Base-by-base conservation (phyloP, 2,113 vertebrate genomes). In the Urocolius indicus region DNA sequence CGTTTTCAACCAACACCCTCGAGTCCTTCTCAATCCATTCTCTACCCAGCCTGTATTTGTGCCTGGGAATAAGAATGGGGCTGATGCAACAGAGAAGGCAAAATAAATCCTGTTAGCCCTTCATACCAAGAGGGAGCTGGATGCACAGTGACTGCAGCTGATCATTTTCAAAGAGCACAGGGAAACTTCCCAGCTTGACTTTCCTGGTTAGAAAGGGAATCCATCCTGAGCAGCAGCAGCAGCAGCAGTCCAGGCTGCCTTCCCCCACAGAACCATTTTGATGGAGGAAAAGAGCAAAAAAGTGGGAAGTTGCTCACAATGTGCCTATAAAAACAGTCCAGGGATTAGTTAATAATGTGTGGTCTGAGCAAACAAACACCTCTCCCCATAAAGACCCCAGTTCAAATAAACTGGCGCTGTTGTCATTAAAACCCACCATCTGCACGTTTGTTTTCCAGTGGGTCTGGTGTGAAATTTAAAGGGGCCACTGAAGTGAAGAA, bases 361-460 rank as follows among this genome's bases (percentile, higher is more conserved):
- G 72, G 81, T 67, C 95, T 91, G 95, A 94, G 94, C 72, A 96
- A 86, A 93, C 90, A 96, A 97, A 95, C 87, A 88, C 77, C 18
- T 77, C 85, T 95, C 92, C 85, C 91, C 68, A 20, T 41, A 76
- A 87, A 81, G 82, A 49, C 89, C 91, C 72, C 45, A 77, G 22
- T 78, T 88, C 87, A 96, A 90, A 96, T 94, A 93, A 95, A 94
- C 92, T 30, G 67, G 89, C 77, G 93, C 83, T 57, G 72, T 90
- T 97, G 94, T 91, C 87, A 30, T 95, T 95, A 97, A 97, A 81
- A 20, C 89, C 82, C 67, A 65, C 87, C 95, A 96, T 81, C 96
- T 96, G 96, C 76, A 6, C 2, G 61, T 24, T 92, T 95, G 81
- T 43, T 97, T 94, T 93, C 83, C 92, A 51, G 67, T 23, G 76